A percentile compares a stretch with the other conserved stretches of the same genome.
Conservation (phyloP, 1,140 invertebrate species). For the Drosophila obscura region DNA sequence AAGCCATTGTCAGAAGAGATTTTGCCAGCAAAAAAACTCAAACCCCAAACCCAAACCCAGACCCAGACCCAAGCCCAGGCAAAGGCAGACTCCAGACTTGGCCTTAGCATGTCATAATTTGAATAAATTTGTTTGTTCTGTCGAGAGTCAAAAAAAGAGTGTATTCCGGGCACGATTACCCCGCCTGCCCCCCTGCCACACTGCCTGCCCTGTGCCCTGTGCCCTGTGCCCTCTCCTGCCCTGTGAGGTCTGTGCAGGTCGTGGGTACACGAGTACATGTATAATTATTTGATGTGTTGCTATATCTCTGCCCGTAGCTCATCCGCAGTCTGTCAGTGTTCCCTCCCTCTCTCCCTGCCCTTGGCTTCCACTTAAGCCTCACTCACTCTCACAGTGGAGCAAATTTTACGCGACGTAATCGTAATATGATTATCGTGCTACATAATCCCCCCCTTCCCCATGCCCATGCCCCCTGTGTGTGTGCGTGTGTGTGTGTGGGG, state of each 20-base stretch:
- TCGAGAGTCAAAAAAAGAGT: slow-evolving; percentile 10
- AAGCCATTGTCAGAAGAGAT: not conserved
- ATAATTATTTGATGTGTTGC: slow-evolving; percentile 46
- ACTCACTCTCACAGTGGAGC: slow-evolving; percentile 37
- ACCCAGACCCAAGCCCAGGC: not conserved
- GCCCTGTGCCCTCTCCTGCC: too few relatives aligned
- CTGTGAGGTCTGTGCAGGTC: too few relatives aligned
- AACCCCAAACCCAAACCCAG: not conserved
- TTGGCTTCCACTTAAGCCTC: slow-evolving; percentile 49
- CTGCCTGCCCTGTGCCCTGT: too few relatives aligned
- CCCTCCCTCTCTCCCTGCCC: too few relatives aligned
- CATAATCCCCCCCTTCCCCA: slow-evolving; percentile 51
- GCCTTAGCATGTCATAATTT: slow-evolving; percentile 24
- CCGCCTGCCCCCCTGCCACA: too few relatives aligned
- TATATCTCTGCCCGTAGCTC: not conserved
- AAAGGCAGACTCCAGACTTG: not conserved
- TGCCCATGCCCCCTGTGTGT: not conserved
- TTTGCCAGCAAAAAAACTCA: too few relatives aligned
- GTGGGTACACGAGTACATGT: too few relatives aligned
- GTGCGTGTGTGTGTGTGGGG: slow-evolving; percentile 37
- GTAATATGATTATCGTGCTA: slow-evolving; percentile 79
- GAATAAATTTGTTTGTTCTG: slow-evolving; percentile 14
- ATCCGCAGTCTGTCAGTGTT: too few relatives aligned
- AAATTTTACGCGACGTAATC: slow-evolving; percentile 81
- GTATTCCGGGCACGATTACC: slow-evolving; percentile 20